Evolutionary conservation across 2,797 vertebrate genomes (phyloP).

Genomic region (Sebastes matsubarae): DNA sequence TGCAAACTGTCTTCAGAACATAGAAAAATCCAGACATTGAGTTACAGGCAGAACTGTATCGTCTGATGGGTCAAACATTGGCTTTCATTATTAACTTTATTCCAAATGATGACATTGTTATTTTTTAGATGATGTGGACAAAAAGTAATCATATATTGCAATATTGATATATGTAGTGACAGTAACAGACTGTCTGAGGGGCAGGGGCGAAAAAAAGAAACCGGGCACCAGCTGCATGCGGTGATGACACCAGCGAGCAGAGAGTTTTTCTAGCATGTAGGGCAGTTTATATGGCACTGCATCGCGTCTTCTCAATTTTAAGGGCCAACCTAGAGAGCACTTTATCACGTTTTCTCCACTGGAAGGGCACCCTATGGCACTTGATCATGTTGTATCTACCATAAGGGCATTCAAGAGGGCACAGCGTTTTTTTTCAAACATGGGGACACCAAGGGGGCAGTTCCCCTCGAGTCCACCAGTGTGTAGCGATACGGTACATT

Average conservation of each 20-base stretch:
- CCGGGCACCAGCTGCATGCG: not conserved
- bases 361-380: too few species aligned
- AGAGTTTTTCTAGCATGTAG: not conserved
- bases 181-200: not conserved
- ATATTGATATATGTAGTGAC: not conserved
- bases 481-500: too few species aligned
- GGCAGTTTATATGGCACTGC: fast-evolving
- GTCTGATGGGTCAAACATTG: not conserved
- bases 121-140: not conserved
- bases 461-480: too few species aligned
- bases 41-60: not conserved
- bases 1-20: not conserved
- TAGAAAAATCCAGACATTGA: not conserved
- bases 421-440: too few species aligned
- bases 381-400: too few species aligned
- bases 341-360: too few species aligned
- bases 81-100: not conserved
- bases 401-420: too few species aligned
- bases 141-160: not conserved
- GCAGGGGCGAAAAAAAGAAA: not conserved
- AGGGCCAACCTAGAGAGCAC: too few species aligned
- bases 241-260: not conserved
- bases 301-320: too few species aligned
- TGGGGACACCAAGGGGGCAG: too few species aligned
- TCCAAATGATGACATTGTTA: not conserved